These are phyloP conservation scores for Lagria hirta DNA, from an alignment of 2,888 invertebrate species.

Conservation along the genomic window DNA sequence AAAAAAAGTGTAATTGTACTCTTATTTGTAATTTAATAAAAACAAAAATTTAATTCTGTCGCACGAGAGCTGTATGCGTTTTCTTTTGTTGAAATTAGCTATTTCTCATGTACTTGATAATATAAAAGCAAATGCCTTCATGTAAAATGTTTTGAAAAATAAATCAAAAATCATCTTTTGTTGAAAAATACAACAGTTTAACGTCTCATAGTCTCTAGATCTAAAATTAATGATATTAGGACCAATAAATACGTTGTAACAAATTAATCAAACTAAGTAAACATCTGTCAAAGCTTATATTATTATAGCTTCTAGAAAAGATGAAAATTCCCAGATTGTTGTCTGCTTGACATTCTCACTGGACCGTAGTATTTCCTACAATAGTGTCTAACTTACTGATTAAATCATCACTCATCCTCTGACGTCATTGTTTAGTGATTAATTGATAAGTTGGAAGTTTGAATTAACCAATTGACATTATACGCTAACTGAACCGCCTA, in stretches of 20 bases:
- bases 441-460: conserved; percentile 36
- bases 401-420: conserved; percentile 43
- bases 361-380: conserved; percentile 40
- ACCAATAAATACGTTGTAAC: conserved; percentile 25
- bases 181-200: no score
- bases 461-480: conserved; percentile 33
- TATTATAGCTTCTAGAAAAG: conserved; percentile 23
- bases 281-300: conserved; percentile 29
- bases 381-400: conserved; percentile 41
- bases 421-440: conserved; percentile 44
- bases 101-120: no score
- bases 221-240: no score
- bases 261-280: conserved; percentile 34
- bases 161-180: no score
- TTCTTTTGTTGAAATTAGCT: no score
- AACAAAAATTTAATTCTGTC: no score
- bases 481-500: conserved; percentile 24
- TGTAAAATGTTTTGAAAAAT: no score
- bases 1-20: no score
- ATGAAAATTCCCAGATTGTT: conserved; percentile 33
- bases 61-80: no score
- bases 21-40: no score
- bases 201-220: no score
- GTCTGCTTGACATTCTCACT: conserved; percentile 33
- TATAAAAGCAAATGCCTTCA: no score